Evolutionary conservation across 1,140 invertebrate genomes (phyloP).

Genomic region (Drosophila chauvacae): DNA sequence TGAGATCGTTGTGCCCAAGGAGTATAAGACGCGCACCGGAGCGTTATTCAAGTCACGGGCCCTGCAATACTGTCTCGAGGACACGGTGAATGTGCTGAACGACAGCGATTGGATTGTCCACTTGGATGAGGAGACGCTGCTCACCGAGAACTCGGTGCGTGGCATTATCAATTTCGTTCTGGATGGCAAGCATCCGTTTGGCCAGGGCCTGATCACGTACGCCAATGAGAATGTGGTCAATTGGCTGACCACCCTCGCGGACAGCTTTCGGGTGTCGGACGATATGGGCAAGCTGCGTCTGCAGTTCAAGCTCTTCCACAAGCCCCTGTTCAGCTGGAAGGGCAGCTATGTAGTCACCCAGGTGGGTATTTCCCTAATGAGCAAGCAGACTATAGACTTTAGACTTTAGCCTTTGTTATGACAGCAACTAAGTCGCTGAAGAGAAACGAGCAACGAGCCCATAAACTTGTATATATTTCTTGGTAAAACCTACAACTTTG

Average conservation of each 20-base stretch:
- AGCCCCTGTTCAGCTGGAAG: conserved; percentile 99
- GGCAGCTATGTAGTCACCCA: conserved; percentile 97
- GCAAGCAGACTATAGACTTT: too few relatives aligned
- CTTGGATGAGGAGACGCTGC: conserved; percentile 97
- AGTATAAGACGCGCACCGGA: conserved; percentile 94
- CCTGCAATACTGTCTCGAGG: conserved; percentile 97
- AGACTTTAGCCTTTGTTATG: neutral
- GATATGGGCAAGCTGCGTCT: conserved; percentile 98
- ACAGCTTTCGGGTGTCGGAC: conserved; percentile 98
- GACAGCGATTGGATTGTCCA: conserved; percentile 99
- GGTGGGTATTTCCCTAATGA: conserved; percentile 85
- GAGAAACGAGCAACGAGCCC: conserved; percentile 8
- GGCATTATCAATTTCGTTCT: conserved; percentile 98
- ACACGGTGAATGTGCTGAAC: conserved; percentile 93
- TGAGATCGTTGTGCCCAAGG: conserved; percentile 94
- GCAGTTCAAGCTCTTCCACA: conserved; percentile 97
- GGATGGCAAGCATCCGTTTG: conserved; percentile 97
- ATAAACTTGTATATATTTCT: neutral
- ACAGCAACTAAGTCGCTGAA: conserved; percentile 6
- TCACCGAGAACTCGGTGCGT: conserved; percentile 95
- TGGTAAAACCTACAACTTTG: neutral
- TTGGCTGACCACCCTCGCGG: conserved; percentile 98
- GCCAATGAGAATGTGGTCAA: conserved; percentile 98
- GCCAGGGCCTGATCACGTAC: conserved; percentile 99
- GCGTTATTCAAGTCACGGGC: conserved; percentile 98